phyloP scores from a whole-genome alignment of 2,113 vertebrate species.

The Crocuta crocuta region DNA sequence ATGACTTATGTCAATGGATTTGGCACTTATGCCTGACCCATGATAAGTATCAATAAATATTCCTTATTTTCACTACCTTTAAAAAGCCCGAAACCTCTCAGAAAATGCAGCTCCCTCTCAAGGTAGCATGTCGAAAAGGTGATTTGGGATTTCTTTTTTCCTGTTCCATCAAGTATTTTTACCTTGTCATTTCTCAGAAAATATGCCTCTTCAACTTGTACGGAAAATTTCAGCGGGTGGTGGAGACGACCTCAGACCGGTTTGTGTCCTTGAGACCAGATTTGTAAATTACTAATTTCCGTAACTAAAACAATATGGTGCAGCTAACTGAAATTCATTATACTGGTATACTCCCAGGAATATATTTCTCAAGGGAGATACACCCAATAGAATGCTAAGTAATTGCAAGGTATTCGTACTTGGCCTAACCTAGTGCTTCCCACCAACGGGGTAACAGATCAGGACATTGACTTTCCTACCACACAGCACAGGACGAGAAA shows the following conservation, averaged over 20 bases:
- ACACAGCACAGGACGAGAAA: neutral
- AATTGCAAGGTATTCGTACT: neutral
- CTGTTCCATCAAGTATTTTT: neutral
- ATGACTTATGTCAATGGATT: neutral
- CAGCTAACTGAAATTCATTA: conserved; percentile 48
- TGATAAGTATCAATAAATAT: neutral
- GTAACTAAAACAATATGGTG: conserved; percentile 39
- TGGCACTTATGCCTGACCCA: neutral
- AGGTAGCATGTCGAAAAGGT: neutral
- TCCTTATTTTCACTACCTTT: neutral
- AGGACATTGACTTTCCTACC: neutral
- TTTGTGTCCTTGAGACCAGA: conserved; percentile 49
- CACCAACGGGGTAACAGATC: neutral
- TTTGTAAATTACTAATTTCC: conserved; percentile 52
- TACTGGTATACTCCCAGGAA: conserved; percentile 35
- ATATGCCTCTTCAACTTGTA: neutral
- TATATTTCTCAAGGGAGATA: conserved; percentile 35
- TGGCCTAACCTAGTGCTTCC: neutral
- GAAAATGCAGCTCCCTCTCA: neutral
- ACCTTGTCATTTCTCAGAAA: conserved; percentile 42
- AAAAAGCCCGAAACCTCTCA: neutral
- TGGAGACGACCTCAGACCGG: neutral
- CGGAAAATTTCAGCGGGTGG: neutral
- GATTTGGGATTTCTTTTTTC: neutral
- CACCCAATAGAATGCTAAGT: conserved; percentile 32